Evolutionary conservation across 2,888 invertebrate genomes (phyloP), one percentile per base, ranked within the genome.

Genomic region (Linnaemya vulpina): DNA sequence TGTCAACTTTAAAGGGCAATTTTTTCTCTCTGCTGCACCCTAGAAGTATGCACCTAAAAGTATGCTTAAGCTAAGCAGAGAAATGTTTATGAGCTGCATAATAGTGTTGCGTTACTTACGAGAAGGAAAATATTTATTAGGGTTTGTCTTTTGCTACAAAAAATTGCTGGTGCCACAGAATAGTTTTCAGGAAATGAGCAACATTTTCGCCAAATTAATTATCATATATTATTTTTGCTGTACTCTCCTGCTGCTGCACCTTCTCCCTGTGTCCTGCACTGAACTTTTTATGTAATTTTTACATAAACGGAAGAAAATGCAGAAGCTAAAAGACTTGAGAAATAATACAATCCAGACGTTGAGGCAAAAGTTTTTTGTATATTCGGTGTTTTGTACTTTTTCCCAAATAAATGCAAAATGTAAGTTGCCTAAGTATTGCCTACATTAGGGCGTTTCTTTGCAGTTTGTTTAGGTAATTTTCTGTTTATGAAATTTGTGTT

Each of bases 1-100:
- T 90, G 90, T 89, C 91, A 90, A 90, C 90, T 90, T 81, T 80
- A 75, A 84, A 84, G 73, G 79, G 70, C 65, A 73, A 49, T 55
- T 63, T 43, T 60, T 70, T 40, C 40, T 60, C 49, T 13, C 11
- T 40, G 25, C 81, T 84, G 81, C 84, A 81, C 77, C 75, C 22
- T 25, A 40, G 46, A 15, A 38, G 30, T 5, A 30, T 30, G 30
- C 30, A 49, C 71, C 58, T 63, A 43, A 62, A 77, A 68, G 73
- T 81, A 77, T 77, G 65, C 55, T 80, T 73, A 46, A 15, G 67
- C 11, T 10, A 10, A 30, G 4, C 13, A 73, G 53, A 65, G 9
- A 71, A 55, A 71, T 70, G 38, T 63, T 63, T 68, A 62, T 67
- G 51, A 43, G 58, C 65, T 70, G 70, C 76, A 83, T 60, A 67